Percentiles rank a stretch among this genome's conserved stretches.
Conservation (phyloP, 2,888 invertebrate species). For the Thecocarcelia acutangulata region DNA sequence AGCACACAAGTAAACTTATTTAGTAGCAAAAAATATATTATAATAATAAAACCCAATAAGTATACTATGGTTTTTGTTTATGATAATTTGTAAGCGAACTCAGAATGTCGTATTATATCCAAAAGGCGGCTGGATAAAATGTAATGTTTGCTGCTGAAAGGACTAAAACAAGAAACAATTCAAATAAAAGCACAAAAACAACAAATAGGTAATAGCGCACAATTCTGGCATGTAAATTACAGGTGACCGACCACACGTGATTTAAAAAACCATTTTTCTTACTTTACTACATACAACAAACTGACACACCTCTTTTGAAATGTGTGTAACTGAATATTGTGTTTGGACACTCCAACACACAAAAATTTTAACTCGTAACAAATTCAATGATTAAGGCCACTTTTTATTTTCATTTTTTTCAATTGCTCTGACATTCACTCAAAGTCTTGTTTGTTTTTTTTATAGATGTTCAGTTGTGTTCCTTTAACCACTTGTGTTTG, state of each 20-base stretch:
- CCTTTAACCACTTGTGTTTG: constrained; percentile 64
- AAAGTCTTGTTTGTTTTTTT: constrained; percentile 44
- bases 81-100: constrained; percentile 3
- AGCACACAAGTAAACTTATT: neutral
- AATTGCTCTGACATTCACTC: constrained; percentile 60
- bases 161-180: constrained; percentile 28
- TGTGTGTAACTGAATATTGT: constrained; percentile 37
- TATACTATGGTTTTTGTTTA: constrained; percentile 6
- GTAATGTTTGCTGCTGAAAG: constrained; percentile 52
- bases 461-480: constrained; percentile 50
- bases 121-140: constrained; percentile 25
- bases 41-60: constrained; percentile 31
- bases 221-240: constrained; percentile 51
- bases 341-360: constrained; percentile 18
- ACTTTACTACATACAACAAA: neutral
- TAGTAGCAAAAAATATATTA: neutral
- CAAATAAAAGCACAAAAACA: constrained; percentile 18
- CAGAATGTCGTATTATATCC: constrained; percentile 40
- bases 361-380: constrained; percentile 26
- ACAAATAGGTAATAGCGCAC: constrained; percentile 9
- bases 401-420: constrained; percentile 26
- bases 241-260: constrained; percentile 62
- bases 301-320: neutral
- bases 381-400: constrained; percentile 61
- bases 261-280: constrained; percentile 54